Conservation (phyloP, 2,113 vertebrate genomes). For the Tyto alba region DNA sequence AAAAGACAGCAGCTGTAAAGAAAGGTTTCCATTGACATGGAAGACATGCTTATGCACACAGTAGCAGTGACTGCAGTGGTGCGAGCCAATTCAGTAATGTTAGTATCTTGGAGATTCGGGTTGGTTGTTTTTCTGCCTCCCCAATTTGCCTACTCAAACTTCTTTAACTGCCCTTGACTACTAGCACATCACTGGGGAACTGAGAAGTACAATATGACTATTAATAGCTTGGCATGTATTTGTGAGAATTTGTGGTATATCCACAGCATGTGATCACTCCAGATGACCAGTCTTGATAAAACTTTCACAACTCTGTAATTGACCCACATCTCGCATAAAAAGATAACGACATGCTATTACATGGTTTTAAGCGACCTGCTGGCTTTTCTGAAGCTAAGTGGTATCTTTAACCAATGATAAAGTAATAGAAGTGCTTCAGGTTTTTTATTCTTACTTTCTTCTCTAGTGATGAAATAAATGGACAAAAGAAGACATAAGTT, state of each 20-base stretch:
- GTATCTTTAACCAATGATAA: neutral
- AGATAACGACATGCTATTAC: neutral
- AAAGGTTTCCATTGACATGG: neutral
- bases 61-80: neutral
- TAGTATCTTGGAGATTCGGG: neutral
- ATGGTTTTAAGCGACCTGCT: neutral
- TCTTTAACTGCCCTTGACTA: neutral
- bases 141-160: neutral
- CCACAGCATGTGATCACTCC: neutral
- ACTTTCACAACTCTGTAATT: neutral
- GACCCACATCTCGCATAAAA: neutral
- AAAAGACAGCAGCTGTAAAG: neutral
- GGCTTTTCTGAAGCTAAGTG: neutral
- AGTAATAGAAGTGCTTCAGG: neutral
- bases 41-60: neutral
- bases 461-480: neutral
- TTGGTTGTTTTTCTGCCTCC: neutral
- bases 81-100: neutral
- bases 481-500: neutral
- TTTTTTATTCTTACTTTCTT: neutral
- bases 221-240: neutral
- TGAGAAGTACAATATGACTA: neutral
- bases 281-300: neutral
- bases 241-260: neutral
- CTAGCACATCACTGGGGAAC: neutral